These are phyloP conservation scores for Cephus pulcher DNA, from an alignment of 2,888 invertebrate genomes.

Conservation along the genomic window DNA sequence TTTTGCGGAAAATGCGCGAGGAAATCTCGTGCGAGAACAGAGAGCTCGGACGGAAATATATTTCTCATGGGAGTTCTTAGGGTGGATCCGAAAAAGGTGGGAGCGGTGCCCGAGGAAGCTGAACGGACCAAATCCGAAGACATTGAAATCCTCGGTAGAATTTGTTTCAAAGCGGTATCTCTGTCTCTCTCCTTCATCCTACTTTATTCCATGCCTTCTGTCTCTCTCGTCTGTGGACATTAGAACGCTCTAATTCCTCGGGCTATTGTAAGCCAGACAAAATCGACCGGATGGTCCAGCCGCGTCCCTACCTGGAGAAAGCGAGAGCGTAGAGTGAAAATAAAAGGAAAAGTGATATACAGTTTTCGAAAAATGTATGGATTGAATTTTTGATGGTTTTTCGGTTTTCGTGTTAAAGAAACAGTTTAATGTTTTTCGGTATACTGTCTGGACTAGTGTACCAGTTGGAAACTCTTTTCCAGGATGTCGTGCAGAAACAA, in stretches of 20 bases:
- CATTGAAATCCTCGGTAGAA: not conserved
- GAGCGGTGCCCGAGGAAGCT: not conserved
- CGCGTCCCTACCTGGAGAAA: not conserved
- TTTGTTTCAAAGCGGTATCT: not conserved
- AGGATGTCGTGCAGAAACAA: slow-evolving; percentile 24
- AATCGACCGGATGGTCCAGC: not conserved
- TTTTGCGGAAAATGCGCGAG: not conserved
- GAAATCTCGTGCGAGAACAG: not conserved
- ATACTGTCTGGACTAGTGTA: not conserved
- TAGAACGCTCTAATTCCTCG: not conserved
- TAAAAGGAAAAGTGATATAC: not conserved
- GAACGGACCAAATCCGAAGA: slow-evolving; percentile 19
- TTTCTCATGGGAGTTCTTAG: slow-evolving; percentile 1
- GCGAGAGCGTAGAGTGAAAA: slow-evolving; percentile 11
- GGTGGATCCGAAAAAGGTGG: not conserved
- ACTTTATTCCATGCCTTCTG: not conserved
- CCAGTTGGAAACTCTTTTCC: slow-evolving; percentile 20
- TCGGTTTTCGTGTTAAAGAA: not conserved
- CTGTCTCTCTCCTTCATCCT: not conserved
- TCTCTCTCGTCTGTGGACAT: not conserved
- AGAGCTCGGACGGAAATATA: not conserved
- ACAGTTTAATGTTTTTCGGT: too few species aligned
- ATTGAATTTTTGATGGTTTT: not conserved
- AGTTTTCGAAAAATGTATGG: not conserved
- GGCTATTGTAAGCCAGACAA: not conserved